Evolutionary conservation across 1,140 invertebrate species (phyloP).

Genomic region (Daktulosphaira vitifoliae): DNA sequence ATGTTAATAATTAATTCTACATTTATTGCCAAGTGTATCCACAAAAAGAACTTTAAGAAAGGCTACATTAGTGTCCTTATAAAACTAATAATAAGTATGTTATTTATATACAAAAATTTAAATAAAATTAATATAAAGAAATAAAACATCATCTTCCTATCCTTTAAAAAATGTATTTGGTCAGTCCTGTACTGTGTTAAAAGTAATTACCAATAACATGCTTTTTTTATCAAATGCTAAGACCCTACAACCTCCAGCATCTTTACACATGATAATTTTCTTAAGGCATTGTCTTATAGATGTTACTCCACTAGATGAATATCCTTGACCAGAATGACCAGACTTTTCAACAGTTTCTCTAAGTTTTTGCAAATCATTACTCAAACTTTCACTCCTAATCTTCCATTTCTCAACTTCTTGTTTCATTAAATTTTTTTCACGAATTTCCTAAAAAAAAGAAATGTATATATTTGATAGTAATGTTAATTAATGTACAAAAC

Average conservation of each 20-base stretch:
- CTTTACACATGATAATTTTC: neutral
- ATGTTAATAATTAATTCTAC: too few species aligned
- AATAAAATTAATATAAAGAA: too few species aligned
- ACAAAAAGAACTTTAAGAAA: too few species aligned
- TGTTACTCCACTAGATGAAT: neutral
- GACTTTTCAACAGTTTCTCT: neutral
- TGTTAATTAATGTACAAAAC: too few species aligned
- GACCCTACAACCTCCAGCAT: neutral
- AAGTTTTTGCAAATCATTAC: neutral
- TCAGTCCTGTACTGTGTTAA: too few species aligned
- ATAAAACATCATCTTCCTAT: too few species aligned
- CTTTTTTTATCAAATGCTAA: neutral
- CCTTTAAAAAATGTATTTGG: too few species aligned
- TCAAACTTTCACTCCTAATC: neutral
- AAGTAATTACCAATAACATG: slow-evolving; percentile 20
- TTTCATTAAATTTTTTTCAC: neutral
- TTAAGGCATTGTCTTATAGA: neutral
- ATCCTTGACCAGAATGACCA: neutral
- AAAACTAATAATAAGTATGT: too few species aligned
- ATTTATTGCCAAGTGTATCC: too few species aligned
- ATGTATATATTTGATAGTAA: too few species aligned
- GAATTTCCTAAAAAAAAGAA: slow-evolving; percentile 2
- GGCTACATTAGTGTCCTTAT: too few species aligned
- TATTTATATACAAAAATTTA: too few species aligned
- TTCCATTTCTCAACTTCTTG: neutral